A percentile compares a stretch with the other conserved stretches of the same genome.
phyloP scores from a whole-genome alignment of 2,113 vertebrate species.

The Casuarius casuarius region DNA sequence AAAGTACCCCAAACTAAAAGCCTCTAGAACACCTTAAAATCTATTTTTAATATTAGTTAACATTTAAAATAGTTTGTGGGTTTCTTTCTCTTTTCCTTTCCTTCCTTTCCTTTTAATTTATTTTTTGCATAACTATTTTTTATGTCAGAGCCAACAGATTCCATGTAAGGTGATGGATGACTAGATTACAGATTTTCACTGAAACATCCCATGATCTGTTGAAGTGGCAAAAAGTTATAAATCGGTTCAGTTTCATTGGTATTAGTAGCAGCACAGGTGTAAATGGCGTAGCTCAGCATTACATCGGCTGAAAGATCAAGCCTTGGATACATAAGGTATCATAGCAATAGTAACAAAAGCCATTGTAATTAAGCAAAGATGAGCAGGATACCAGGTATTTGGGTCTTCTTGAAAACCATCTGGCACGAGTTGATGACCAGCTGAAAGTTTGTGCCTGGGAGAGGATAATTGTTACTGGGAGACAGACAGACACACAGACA shows the following conservation, averaged over 20 bases:
- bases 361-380: background rate
- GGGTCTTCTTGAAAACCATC: background rate
- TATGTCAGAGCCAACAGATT: background rate
- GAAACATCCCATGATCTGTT: background rate
- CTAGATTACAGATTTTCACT: background rate
- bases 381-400: background rate
- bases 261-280: background rate
- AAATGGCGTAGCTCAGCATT: background rate
- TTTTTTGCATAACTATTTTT: background rate
- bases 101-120: background rate
- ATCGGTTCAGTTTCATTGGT: background rate
- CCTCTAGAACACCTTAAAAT: constrained; percentile 13
- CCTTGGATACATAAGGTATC: background rate
- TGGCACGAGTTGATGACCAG: background rate
- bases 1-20: background rate
- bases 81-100: background rate
- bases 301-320: background rate
- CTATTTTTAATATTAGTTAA: constrained; percentile 8
- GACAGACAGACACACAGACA: background rate
- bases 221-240: background rate
- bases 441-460: background rate
- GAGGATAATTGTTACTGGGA: background rate
- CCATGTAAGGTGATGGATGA: background rate
- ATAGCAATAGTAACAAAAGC: background rate
- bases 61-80: background rate